Evolutionary conservation across 2,888 invertebrate species (phyloP), one percentile per base, ranked within the genome.

Genomic region (Lobophora halterata): DNA sequence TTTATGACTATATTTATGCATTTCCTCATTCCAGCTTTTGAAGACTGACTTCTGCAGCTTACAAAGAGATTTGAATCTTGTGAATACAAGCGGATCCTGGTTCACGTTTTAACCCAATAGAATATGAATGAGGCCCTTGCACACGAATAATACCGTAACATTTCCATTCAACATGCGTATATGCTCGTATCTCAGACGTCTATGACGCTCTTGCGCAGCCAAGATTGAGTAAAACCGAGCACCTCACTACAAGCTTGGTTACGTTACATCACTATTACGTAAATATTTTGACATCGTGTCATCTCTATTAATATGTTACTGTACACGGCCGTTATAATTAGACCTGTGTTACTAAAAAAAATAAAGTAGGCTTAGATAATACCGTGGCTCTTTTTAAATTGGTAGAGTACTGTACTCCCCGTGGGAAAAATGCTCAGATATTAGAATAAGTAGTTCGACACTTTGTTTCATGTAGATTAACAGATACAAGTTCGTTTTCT

Each of bases 271-370:
- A 74, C 46, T 46, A 52, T 77, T 73, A 72, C 68, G 71, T 71
- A 71, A 77, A 69, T 65, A 53, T 69, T 75, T 76, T 73, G 73
- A 74, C 77, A 71, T 76, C 71, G 64, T 73, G 70, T 71, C 66
- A 62, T 71, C 65, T 70, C 67, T 68, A 71, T 76, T 75, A 67
- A 65, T 69, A 65, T 47, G 44, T 55, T 55, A 51, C 58, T 40
- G 44, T 42, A 49, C 27, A 32, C 28, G 46, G 51, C 69, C 64
- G 63, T 18, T 34, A 11, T 52, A 54, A 50, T 31, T 25, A 50
- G 68, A 64, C 30, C 65, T 42, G 23, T 11, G 10, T 10, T 8
- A 6, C 13, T 18, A 8, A 29, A 33, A 28, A 25, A 30, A 18
- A 18, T 55, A 17, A 41, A 37, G 10, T 11, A 38, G 19, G 17